A percentile compares a stretch with the other conserved stretches of the same genome.
Conservation (phyloP, 2,888 invertebrate species). For the Stenodera caucasica region DNA sequence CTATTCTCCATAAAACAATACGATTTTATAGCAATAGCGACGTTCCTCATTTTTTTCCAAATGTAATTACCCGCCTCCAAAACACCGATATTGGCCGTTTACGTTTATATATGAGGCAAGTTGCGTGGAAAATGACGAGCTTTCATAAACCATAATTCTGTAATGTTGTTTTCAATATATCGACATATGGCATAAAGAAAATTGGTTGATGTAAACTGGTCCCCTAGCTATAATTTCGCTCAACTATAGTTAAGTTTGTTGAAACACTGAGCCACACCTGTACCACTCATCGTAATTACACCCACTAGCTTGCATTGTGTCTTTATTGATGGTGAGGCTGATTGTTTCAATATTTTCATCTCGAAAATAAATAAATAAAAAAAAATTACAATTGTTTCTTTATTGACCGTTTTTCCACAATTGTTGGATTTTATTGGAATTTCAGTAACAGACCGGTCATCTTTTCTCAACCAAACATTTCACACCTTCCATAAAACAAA, state of each 20-base stretch:
- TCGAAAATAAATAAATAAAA: too few relatives aligned
- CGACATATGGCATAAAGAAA: constrained; percentile 35
- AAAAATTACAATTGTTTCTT: neutral
- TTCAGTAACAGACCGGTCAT: neutral
- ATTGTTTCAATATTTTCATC: neutral
- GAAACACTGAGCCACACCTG: constrained; percentile 43
- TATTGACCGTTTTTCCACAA: neutral
- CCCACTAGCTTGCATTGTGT: constrained; percentile 37
- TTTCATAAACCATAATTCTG: constrained; percentile 7
- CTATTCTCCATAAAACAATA: neutral
- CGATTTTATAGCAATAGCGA: neutral
- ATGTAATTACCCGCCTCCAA: neutral
- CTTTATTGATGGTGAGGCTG: neutral
- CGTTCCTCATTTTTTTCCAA: neutral
- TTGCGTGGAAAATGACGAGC: neutral
- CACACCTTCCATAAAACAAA: constrained; percentile 23
- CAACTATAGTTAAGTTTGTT: constrained; percentile 28
- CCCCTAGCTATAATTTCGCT: constrained; percentile 44
- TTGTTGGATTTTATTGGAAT: neutral
- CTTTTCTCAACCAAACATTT: constrained; percentile 3
- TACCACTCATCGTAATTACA: constrained; percentile 49
- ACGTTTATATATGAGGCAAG: too few relatives aligned
- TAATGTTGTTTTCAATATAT: constrained; percentile 25
- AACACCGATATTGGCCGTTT: neutral
- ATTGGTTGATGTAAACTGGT: constrained; percentile 47